Conservation (phyloP, 2,113 vertebrate genomes). For the Astur gentilis region DNA sequence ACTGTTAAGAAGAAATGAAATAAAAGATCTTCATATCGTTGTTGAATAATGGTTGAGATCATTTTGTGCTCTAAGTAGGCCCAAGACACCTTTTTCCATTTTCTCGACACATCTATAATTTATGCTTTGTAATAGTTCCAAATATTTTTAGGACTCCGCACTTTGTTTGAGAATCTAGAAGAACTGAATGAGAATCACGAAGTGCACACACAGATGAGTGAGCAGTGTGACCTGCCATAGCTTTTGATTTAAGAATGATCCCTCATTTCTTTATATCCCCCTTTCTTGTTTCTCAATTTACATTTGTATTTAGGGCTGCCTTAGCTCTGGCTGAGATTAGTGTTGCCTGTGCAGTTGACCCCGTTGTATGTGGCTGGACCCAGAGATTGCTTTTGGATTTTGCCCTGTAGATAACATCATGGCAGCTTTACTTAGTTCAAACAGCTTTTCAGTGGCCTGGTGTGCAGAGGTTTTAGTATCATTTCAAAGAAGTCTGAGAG, state of each 20-base stretch:
- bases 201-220: constrained; percentile 59
- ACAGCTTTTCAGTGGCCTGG: neutral
- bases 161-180: constrained; percentile 76
- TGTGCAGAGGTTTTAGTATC: neutral
- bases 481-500: neutral
- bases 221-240: constrained; percentile 24
- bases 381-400: constrained; percentile 9
- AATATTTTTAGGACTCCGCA: constrained; percentile 80
- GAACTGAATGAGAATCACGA: constrained; percentile 66
- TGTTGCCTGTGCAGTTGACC: neutral
- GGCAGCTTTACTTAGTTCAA: neutral
- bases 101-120: constrained; percentile 83
- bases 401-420: neutral
- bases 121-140: constrained; percentile 84
- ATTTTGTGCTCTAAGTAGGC: constrained; percentile 75
- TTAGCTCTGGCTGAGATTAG: neutral
- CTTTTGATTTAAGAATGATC: constrained; percentile 43
- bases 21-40: constrained; percentile 78
- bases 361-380: neutral
- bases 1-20: constrained; percentile 80
- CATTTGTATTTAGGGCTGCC: constrained; percentile 4
- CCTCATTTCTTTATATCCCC: neutral
- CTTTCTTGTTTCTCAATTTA: neutral
- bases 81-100: constrained; percentile 78
- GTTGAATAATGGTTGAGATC: constrained; percentile 78